Percentiles rank a stretch among this genome's conserved stretches.
phyloP scores from a whole-genome alignment of 2,113 vertebrate species.

The Galbula dea region DNA sequence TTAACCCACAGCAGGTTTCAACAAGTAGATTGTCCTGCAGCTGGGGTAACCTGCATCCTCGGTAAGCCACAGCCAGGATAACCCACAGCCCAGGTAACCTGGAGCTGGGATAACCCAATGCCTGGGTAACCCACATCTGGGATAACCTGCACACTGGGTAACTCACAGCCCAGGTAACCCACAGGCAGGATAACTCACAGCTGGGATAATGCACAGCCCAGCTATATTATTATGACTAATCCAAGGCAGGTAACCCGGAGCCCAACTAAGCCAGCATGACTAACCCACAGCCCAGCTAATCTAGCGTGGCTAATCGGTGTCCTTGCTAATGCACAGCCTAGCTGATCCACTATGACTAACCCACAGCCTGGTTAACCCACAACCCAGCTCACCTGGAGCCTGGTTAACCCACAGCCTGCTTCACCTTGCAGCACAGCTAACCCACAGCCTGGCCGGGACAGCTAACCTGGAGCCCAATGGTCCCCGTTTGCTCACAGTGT shows the following conservation, averaged over 20 bases:
- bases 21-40: too few species aligned
- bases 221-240: not conserved
- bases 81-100: not conserved
- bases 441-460: not conserved
- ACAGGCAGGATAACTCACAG: not conserved
- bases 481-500: not conserved
- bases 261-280: not conserved
- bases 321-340: fast-evolving
- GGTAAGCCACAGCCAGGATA: not conserved
- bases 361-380: not conserved
- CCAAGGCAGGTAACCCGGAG: not conserved
- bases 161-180: too few species aligned
- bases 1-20: not conserved
- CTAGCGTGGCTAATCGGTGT: not conserved
- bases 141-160: not conserved
- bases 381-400: not conserved
- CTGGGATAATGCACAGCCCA: not conserved
- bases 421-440: not conserved
- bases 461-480: not conserved
- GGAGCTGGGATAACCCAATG: not conserved
- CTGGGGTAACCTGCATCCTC: not conserved
- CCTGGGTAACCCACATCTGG: not conserved
- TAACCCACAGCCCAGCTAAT: not conserved
- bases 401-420: not conserved
- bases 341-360: not conserved